phyloP scores from a whole-genome alignment of 1,140 invertebrate genomes.

The Trichogramma pretiosum region DNA sequence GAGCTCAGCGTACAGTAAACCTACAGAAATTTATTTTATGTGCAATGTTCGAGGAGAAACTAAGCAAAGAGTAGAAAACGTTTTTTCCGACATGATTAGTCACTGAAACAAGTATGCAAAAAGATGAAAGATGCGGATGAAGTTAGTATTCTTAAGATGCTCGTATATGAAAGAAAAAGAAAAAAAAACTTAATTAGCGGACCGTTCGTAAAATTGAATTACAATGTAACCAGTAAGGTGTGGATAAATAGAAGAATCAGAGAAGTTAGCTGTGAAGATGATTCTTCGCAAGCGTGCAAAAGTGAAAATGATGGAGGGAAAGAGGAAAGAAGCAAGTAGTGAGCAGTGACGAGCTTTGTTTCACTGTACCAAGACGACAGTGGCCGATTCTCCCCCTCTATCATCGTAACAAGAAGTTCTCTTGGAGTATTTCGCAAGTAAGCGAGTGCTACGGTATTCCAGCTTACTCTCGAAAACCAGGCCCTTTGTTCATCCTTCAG shows the following conservation, averaged over 20 bases:
- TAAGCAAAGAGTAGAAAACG: too few relatives aligned
- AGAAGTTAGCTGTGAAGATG: constrained; percentile 23
- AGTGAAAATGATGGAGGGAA: neutral
- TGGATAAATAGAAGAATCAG: neutral
- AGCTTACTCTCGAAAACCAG: too few relatives aligned
- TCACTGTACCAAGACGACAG: neutral
- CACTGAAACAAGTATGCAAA: too few relatives aligned
- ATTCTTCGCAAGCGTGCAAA: constrained; percentile 20
- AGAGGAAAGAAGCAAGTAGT: neutral
- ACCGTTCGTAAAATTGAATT: constrained; percentile 41
- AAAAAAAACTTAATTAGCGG: constrained; percentile 21
- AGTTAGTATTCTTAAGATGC: too few relatives aligned
- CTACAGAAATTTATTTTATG: too few relatives aligned
- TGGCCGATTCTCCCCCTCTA: neutral
- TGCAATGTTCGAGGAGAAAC: too few relatives aligned
- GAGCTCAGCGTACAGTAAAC: too few relatives aligned
- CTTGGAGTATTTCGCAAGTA: constrained; percentile 26
- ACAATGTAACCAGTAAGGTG: constrained; percentile 38
- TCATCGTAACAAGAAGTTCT: constrained; percentile 30
- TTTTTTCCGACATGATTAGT: too few relatives aligned
- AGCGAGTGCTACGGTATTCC: constrained; percentile 30
- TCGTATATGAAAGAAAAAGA: too few relatives aligned
- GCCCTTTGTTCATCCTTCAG: constrained; percentile 32
- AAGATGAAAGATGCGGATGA: too few relatives aligned
- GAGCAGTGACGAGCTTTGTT: constrained; percentile 25